Evolutionary conservation across 2,797 vertebrate species (phyloP).

Genomic region (Gambusia yucatana): DNA sequence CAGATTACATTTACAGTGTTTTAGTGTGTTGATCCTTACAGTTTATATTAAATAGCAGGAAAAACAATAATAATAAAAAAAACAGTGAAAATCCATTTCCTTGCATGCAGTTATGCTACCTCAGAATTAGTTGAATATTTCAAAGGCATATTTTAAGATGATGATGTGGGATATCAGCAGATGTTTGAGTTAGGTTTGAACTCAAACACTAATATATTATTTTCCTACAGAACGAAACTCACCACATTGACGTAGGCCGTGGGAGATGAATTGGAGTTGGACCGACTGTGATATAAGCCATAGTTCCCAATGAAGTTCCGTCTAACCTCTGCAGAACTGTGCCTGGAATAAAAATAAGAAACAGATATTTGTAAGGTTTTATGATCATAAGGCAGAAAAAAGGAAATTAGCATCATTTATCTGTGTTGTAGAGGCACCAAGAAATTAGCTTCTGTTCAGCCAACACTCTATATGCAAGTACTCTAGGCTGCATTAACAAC

Average conservation of each 20-base stretch:
- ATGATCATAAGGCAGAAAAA: conserved; percentile 10
- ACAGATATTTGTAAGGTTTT: conserved; percentile 15
- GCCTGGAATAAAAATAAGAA: conserved; percentile 56
- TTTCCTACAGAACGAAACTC: conserved; percentile 44
- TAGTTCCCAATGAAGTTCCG: conserved; percentile 66
- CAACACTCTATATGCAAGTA: background rate
- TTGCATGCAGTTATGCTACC: background rate
- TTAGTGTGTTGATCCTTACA: background rate
- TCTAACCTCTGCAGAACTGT: conserved; percentile 76
- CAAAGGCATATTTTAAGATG: background rate
- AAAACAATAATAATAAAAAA: background rate
- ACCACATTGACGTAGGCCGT: conserved; percentile 67
- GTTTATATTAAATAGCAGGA: background rate
- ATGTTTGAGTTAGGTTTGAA: background rate
- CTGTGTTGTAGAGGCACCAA: background rate
- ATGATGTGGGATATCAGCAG: background rate
- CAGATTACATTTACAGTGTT: conserved; percentile 2
- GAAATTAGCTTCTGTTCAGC: background rate
- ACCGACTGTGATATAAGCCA: conserved; percentile 66
- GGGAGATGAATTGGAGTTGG: conserved; percentile 68
- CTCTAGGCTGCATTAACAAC: background rate
- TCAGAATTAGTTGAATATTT: conserved; percentile 7
- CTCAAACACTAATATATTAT: background rate
- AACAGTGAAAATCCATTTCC: background rate
- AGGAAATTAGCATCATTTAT: background rate